These are phyloP conservation scores for Pholis gunnellus DNA, from an alignment of 2,113 vertebrate genomes.

Conservation along the genomic window DNA sequence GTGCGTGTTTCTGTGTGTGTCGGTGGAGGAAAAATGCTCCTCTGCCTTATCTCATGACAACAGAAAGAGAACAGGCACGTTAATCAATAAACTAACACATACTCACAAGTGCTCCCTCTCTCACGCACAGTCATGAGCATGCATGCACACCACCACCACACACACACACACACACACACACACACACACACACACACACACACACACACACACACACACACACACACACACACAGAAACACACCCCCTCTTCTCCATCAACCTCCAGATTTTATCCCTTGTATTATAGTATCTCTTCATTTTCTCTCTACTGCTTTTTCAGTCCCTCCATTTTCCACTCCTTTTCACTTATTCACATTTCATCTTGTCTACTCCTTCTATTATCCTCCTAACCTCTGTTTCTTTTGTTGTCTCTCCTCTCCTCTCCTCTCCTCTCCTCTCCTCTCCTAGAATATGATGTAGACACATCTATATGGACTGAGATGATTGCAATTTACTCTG, in stretches of 20 bases:
- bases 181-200: not conserved
- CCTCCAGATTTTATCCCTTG: conserved; percentile 59
- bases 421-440: conserved; percentile 16
- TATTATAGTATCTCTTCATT: conserved; percentile 72
- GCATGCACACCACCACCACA: not conserved
- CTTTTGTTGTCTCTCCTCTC: conserved; percentile 9
- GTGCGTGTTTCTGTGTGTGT: conserved; percentile 15
- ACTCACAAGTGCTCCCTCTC: conserved; percentile 49
- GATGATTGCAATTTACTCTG: conserved; percentile 71
- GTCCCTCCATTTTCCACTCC: conserved; percentile 48
- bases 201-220: not conserved
- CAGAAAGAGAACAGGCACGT: conserved; percentile 75
- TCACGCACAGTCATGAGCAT: not conserved
- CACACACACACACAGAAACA: conserved; percentile 43
- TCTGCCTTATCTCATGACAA: conserved; percentile 79
- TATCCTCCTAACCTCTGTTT: conserved; percentile 29
- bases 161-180: conserved; percentile 26
- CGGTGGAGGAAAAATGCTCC: conserved; percentile 58
- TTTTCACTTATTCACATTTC: conserved; percentile 45
- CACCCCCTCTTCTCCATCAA: conserved; percentile 52
- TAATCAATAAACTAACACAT: conserved; percentile 80
- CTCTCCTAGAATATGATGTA: conserved; percentile 49
- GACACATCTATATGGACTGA: conserved; percentile 67
- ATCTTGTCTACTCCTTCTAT: conserved; percentile 49
- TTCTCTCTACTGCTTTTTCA: conserved; percentile 58